Evolutionary conservation across 53 echinoderm and acorn worm genomes (phyloP), one percentile per base, ranked within the genome.

Genomic region (Henricia sp.): DNA sequence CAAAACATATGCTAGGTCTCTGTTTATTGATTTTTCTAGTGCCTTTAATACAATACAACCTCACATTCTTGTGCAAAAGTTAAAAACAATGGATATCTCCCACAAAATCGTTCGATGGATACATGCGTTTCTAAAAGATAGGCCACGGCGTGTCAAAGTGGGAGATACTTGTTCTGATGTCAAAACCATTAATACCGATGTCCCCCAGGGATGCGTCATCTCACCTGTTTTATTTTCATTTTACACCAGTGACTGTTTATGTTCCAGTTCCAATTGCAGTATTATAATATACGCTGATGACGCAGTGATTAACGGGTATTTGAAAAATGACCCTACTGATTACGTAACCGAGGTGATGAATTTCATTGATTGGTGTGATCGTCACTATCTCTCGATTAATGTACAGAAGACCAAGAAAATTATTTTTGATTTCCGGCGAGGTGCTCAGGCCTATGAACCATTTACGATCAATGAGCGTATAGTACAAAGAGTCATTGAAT

Each of bases 1-100:
- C 4, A 71, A 85, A 16, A 72, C 60, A 11, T 85, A 59, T 55
- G 59, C 36, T 37, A n/a, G n/a, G n/a, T n/a, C n/a, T n/a, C n/a
- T n/a, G n/a, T n/a, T n/a, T n/a, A n/a, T n/a, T n/a, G n/a, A n/a
- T n/a, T n/a, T n/a, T n/a, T n/a, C n/a, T n/a, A n/a, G n/a, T n/a
- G n/a, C n/a, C n/a, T n/a, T n/a, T n/a, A n/a, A n/a, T n/a, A n/a
- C n/a, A n/a, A n/a, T n/a, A n/a, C n/a, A n/a, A n/a, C n/a, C n/a
- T n/a, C 41, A 68, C n/a, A 26, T 66, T 26, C 50, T 70, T 28
- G 50, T 48, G 27, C 16, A 50, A 44, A 70, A 70, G 16, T 48
- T 50, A 50, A 23, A 12, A 24, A 69, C n/a, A 6, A 16, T 43
- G 43, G n/a, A 70, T 70, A 32, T 48, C 6, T 28, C 29, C 2